Conservation (phyloP, 2,113 vertebrate species). For the Hoplias malabaricus region DNA sequence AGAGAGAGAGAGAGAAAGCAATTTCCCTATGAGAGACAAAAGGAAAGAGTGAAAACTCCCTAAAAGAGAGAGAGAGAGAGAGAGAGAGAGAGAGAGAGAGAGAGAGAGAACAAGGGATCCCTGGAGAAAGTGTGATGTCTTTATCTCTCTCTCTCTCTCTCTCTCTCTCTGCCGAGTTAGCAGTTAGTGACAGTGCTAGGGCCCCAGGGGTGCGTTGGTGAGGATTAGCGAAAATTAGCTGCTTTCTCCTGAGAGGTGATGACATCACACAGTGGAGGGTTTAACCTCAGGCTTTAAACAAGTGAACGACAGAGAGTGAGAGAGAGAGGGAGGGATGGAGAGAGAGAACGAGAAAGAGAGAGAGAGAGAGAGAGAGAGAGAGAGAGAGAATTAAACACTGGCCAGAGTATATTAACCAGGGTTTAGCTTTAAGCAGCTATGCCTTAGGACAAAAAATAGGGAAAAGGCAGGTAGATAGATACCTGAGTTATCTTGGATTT, state of each 20-base stretch:
- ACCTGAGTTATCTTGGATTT: no score
- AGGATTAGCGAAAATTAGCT: constrained; percentile 48
- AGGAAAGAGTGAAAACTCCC: constrained; percentile 22
- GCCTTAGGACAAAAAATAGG: no score
- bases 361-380: no score
- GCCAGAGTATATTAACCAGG: no score
- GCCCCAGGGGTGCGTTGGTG: constrained; percentile 39
- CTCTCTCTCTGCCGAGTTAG: constrained; percentile 38
- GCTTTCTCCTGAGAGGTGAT: constrained; percentile 21
- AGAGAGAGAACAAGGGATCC: constrained; percentile 12
- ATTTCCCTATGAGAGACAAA: neutral
- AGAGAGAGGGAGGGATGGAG: no score
- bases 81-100: neutral
- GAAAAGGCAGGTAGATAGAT: no score
- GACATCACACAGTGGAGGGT: constrained; percentile 10
- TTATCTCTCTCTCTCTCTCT: no score
- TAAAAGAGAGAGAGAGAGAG: constrained; percentile 7
- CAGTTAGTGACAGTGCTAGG: constrained; percentile 39
- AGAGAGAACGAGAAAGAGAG: neutral
- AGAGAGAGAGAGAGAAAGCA: neutral
- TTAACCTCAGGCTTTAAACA: constrained; percentile 12
- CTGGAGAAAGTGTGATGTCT: constrained; percentile 19
- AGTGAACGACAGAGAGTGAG: neutral
- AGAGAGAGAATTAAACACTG: no score
- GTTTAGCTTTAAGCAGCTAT: no score